Conservation (phyloP, 2,888 invertebrate species). For the Idaea biselata region DNA sequence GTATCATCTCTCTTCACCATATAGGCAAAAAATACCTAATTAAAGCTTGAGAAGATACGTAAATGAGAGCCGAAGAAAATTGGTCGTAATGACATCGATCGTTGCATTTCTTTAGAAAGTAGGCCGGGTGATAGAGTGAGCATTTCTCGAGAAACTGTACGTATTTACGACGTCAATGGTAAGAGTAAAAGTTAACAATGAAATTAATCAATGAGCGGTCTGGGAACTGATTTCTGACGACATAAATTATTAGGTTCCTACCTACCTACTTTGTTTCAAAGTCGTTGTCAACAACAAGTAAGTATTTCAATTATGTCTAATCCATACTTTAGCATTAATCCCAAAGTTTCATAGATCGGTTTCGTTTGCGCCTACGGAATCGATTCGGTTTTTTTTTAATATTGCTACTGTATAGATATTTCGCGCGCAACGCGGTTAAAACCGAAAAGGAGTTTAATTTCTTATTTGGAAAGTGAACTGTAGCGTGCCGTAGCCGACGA, state of each 20-base stretch:
- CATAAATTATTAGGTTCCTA: neutral
- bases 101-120: slow-evolving; percentile 63
- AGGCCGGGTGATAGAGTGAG: slow-evolving; percentile 46
- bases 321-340: no score
- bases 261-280: neutral
- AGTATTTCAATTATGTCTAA: neutral
- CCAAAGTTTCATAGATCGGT: no score
- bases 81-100: slow-evolving; percentile 39
- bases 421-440: no score
- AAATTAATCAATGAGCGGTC: slow-evolving; percentile 38
- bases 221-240: slow-evolving; percentile 39
- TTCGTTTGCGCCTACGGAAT: no score
- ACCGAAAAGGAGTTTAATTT: no score
- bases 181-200: slow-evolving; percentile 40
- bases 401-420: no score
- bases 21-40: no score
- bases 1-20: no score
- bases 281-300: neutral
- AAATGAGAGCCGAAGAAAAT: slow-evolving; percentile 31
- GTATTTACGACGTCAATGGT: slow-evolving; percentile 35
- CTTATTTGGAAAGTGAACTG: no score
- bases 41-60: no score
- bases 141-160: slow-evolving; percentile 44
- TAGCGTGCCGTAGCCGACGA: no score
- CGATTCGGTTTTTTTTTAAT: no score